Evolutionary conservation across 2,113 vertebrate genomes (phyloP).

Genomic region (Connochaetes taurinus): DNA sequence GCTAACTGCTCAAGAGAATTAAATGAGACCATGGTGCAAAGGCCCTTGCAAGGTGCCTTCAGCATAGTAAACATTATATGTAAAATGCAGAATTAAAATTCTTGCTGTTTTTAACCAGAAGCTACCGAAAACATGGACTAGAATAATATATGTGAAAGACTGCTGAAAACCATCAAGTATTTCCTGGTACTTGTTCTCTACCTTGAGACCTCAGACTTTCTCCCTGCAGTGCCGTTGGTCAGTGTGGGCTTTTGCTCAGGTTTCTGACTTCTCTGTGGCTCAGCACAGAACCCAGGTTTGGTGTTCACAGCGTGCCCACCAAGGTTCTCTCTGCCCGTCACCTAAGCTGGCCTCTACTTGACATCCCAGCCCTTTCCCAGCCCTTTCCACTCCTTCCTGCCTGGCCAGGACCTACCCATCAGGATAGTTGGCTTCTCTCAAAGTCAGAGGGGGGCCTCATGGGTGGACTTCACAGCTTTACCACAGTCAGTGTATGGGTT

Average conservation of each 20-base stretch:
- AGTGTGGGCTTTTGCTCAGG: neutral
- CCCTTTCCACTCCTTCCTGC: neutral
- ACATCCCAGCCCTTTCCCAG: neutral
- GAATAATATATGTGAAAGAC: neutral
- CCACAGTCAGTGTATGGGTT: neutral
- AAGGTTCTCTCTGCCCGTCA: neutral
- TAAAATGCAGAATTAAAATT: neutral
- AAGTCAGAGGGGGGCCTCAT: neutral
- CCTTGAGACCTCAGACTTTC: neutral
- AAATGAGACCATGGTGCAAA: neutral
- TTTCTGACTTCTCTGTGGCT: neutral
- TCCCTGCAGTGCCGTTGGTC: neutral
- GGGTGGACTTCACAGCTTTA: neutral
- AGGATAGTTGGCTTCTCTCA: neutral
- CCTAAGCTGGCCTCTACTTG: neutral
- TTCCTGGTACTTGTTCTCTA: neutral
- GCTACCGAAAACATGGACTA: neutral
- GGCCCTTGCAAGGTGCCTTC: neutral
- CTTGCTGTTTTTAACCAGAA: neutral
- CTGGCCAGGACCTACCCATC: neutral
- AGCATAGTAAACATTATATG: neutral
- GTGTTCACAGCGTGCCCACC: neutral
- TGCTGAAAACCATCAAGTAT: neutral
- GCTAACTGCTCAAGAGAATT: neutral
- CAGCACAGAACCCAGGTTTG: neutral